Evolutionary conservation across 2,888 invertebrate species (phyloP).

Genomic region (Aplocera efformata): DNA sequence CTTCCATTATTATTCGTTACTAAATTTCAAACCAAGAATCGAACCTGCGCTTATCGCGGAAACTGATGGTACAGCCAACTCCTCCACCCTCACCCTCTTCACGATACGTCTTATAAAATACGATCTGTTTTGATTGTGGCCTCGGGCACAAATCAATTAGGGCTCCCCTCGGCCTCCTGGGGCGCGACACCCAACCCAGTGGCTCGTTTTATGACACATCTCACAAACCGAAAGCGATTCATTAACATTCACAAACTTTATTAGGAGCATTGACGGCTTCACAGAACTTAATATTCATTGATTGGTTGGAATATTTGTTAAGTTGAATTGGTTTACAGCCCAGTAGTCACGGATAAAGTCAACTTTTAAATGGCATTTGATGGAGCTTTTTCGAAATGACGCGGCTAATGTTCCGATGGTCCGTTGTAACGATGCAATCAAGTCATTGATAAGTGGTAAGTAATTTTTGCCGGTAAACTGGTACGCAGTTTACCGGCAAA

Average conservation of each 20-base stretch:
- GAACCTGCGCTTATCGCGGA: conserved; percentile 35
- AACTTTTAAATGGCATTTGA: no score
- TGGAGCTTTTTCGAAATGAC: background rate
- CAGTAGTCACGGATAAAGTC: conserved; percentile 5
- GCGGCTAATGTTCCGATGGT: background rate
- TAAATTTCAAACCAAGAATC: conserved; percentile 37
- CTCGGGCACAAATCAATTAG: conserved; percentile 81
- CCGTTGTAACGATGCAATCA: background rate
- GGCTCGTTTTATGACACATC: conserved; percentile 79
- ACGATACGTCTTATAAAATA: conserved; percentile 77
- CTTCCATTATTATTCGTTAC: no score
- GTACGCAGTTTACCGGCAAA: no score
- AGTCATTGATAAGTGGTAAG: no score
- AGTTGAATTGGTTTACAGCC: conserved; percentile 19
- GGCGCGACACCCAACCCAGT: conserved; percentile 75
- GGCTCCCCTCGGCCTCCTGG: conserved; percentile 58
- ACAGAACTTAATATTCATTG: conserved; percentile 45
- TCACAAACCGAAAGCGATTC: conserved; percentile 70
- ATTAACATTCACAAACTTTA: conserved; percentile 77
- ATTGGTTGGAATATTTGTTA: conserved; percentile 33
- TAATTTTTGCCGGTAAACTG: no score
- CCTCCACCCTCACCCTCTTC: conserved; percentile 61
- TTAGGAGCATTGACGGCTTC: conserved; percentile 63
- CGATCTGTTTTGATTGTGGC: conserved; percentile 82
- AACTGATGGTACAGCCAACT: conserved; percentile 15